These are phyloP conservation scores for Hydractinia symbiolongicarpus DNA, from an alignment of 30 jellyfish, hydroid and myxozoan species.

Conservation along the genomic window DNA sequence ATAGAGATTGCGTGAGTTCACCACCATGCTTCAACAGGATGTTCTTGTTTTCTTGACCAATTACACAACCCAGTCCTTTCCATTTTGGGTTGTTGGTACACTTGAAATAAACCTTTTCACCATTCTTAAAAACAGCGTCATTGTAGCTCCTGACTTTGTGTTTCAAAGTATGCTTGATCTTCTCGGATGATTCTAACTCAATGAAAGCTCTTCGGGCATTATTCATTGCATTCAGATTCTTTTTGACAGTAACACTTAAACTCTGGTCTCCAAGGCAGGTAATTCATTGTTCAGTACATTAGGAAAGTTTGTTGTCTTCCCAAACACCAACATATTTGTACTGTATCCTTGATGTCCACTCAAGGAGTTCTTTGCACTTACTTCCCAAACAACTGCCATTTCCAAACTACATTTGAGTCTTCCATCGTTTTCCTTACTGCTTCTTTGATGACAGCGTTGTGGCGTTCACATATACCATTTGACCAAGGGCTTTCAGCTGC, in stretches of 20 bases:
- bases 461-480: constrained; percentile 32
- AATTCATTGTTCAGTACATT: constrained; percentile 27
- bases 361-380: constrained; percentile 50
- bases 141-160: constrained; percentile 42
- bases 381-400: too few relatives aligned
- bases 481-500: constrained; percentile 47
- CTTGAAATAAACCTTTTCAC: constrained; percentile 58
- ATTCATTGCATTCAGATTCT: constrained; percentile 53
- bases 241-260: constrained; percentile 34
- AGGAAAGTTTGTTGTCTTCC: constrained; percentile 20
- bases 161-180: constrained; percentile 43
- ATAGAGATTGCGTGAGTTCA: background rate
- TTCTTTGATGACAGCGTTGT: constrained; percentile 23
- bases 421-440: constrained; percentile 28
- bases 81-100: constrained; percentile 34
- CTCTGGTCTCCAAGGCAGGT: constrained; percentile 40
- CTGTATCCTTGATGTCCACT: constrained; percentile 30
- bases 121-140: constrained; percentile 31
- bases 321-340: constrained; percentile 29
- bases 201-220: constrained; percentile 34
- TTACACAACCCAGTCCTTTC: constrained; percentile 63
- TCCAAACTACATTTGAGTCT: constrained; percentile 20
- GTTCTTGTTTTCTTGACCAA: constrained; percentile 35
- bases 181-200: constrained; percentile 43
- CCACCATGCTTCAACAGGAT: constrained; percentile 36